Conservation (phyloP, 2,113 vertebrate species). For the Hippolais icterina region DNA sequence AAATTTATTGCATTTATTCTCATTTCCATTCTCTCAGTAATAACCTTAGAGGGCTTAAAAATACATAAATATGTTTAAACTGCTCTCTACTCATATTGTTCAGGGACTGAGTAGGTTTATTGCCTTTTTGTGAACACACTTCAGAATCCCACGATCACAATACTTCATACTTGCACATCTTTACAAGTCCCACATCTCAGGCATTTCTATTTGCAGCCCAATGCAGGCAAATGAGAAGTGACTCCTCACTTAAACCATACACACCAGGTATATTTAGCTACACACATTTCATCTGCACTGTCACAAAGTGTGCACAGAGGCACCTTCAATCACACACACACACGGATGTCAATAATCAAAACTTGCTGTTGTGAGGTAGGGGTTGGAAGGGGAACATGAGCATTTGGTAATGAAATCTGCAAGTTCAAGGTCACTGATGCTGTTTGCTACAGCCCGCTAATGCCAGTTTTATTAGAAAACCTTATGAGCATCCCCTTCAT, state of each 20-base stretch:
- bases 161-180: neutral
- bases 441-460: constrained; percentile 45
- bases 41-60: neutral
- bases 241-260: neutral
- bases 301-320: neutral
- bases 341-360: neutral
- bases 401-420: constrained; percentile 6
- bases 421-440: constrained; percentile 66
- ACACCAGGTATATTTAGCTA: neutral
- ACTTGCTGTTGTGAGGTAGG: neutral
- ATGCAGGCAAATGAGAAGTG: neutral
- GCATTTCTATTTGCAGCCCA: neutral
- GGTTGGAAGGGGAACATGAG: neutral
- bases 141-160: neutral
- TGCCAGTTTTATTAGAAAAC: constrained; percentile 76
- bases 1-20: neutral
- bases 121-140: neutral
- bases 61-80: neutral
- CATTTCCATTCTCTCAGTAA: neutral
- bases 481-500: constrained; percentile 69
- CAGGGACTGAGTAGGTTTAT: neutral
- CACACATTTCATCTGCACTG: neutral
- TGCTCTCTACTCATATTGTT: neutral
- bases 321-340: neutral
- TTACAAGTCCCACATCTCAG: neutral